A percentile compares a stretch with the other conserved stretches of the same genome.
Conservation (phyloP, 2,113 vertebrate genomes). For the Callopanchax toddi region DNA sequence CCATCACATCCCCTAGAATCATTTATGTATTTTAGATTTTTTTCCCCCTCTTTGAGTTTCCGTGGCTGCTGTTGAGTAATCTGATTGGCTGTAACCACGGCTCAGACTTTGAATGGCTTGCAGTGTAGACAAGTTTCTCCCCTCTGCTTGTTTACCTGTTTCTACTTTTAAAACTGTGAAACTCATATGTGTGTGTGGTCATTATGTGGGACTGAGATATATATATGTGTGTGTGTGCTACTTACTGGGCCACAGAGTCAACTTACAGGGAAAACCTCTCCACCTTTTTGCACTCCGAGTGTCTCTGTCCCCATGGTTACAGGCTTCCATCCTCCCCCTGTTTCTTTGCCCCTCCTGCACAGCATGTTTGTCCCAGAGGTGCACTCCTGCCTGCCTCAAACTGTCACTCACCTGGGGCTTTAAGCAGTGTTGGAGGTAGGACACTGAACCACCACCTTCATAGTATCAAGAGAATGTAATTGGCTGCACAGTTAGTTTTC, state of each 20-base stretch:
- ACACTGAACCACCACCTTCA: constrained; percentile 9
- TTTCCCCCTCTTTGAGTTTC: constrained; percentile 62
- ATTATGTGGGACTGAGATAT: constrained; percentile 59
- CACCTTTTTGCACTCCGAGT: constrained; percentile 62
- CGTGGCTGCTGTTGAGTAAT: constrained; percentile 78
- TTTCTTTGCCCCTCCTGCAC: constrained; percentile 68
- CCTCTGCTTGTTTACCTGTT: constrained; percentile 79
- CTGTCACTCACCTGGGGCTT: constrained; percentile 68
- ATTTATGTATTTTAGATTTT: constrained; percentile 51
- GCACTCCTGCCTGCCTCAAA: constrained; percentile 70
- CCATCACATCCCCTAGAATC: constrained; percentile 69
- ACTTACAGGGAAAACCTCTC: constrained; percentile 80
- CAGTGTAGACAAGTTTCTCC: constrained; percentile 74
- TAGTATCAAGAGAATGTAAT: constrained; percentile 14
- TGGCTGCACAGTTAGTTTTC: neutral
- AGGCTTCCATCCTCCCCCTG: constrained; percentile 64
- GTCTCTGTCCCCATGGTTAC: constrained; percentile 66
- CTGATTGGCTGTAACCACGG: constrained; percentile 80
- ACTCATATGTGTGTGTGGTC: constrained; percentile 61
- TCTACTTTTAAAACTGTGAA: constrained; percentile 78
- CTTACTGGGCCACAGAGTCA: constrained; percentile 75
- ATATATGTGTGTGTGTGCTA: constrained; percentile 61
- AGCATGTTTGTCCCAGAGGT: constrained; percentile 76
- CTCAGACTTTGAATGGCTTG: constrained; percentile 82
- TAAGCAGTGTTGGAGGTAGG: constrained; percentile 72